A percentile compares a stretch with the other conserved stretches of the same genome.
Conservation (phyloP, 2,113 vertebrate genomes). For the Hylia prasina region DNA sequence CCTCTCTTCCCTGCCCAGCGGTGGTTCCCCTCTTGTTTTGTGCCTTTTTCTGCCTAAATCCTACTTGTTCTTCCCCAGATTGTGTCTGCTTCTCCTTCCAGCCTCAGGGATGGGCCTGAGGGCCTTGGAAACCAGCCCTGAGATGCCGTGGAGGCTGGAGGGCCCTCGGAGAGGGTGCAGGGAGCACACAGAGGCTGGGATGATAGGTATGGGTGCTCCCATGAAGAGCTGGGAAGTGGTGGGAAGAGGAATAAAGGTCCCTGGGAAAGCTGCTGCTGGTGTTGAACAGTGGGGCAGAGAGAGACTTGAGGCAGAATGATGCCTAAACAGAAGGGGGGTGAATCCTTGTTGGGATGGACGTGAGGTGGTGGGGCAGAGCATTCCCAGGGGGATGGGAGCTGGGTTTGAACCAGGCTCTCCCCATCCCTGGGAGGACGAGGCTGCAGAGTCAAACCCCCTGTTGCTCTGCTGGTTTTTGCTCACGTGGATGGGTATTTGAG, state of each 20-base stretch:
- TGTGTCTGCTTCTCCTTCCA: neutral
- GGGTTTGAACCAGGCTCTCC: neutral
- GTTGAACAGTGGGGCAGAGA: neutral
- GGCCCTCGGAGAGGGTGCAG: neutral
- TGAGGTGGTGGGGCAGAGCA: neutral
- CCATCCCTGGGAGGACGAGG: neutral
- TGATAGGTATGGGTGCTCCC: accelerated
- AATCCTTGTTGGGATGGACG: neutral
- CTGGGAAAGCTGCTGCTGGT: neutral
- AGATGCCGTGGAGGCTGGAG: accelerated
- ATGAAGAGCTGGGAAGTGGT: neutral
- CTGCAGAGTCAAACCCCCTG: accelerated
- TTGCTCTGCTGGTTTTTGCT: accelerated
- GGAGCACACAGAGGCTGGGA: neutral
- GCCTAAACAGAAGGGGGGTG: neutral
- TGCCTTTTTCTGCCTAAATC: neutral
- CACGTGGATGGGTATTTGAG: accelerated
- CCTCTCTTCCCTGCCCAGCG: constrained; percentile 29
- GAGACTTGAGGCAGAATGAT: neutral
- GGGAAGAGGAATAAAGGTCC: neutral
- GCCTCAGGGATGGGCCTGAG: neutral
- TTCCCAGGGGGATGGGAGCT: neutral
- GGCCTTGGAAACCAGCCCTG: neutral
- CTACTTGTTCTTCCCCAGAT: neutral
- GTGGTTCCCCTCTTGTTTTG: constrained; percentile 9